A percentile compares a stretch with the other conserved stretches of the same genome.
Conservation (phyloP, 2,888 invertebrate species). For the Meghimatium bilineatum region DNA sequence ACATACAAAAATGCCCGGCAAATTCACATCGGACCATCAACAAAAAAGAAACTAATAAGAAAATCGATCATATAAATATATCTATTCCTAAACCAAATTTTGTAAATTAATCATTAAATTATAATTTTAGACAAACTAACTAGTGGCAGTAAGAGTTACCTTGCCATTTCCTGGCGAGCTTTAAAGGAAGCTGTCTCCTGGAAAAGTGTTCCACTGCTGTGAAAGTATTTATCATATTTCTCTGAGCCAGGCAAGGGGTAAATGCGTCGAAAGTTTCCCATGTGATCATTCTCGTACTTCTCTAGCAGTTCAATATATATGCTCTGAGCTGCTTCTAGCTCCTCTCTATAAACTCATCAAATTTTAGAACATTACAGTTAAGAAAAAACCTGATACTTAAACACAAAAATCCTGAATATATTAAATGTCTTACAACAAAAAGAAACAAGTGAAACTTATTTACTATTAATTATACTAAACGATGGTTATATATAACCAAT, state of each 20-base stretch:
- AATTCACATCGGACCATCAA: too few relatives aligned
- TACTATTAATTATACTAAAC: too few relatives aligned
- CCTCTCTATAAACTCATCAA: slow-evolving; percentile 69
- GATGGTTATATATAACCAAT: too few relatives aligned
- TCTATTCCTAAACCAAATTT: background rate
- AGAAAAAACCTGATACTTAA: background rate
- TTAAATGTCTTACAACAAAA: too few relatives aligned
- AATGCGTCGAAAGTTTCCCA: slow-evolving; percentile 77
- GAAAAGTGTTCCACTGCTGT: slow-evolving; percentile 76
- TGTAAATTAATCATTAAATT: background rate
- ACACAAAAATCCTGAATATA: background rate
- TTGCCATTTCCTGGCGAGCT: slow-evolving; percentile 76
- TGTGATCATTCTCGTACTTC: slow-evolving; percentile 74
- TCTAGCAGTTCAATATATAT: slow-evolving; percentile 74
- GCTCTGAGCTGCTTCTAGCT: slow-evolving; percentile 74
- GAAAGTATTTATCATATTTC: slow-evolving; percentile 77
- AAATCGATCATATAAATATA: too few relatives aligned
- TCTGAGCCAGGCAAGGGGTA: slow-evolving; percentile 73
- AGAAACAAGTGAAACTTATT: too few relatives aligned
- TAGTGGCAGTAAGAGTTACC: slow-evolving; percentile 60
- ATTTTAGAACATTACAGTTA: background rate
- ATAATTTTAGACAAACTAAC: background rate
- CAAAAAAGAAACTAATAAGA: too few relatives aligned
- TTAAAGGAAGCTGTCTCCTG: slow-evolving; percentile 78
- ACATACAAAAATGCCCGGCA: too few relatives aligned